Evolutionary conservation across 2,888 invertebrate species (phyloP), one percentile per base, ranked within the genome.

Genomic region (Tortrix viridana): DNA sequence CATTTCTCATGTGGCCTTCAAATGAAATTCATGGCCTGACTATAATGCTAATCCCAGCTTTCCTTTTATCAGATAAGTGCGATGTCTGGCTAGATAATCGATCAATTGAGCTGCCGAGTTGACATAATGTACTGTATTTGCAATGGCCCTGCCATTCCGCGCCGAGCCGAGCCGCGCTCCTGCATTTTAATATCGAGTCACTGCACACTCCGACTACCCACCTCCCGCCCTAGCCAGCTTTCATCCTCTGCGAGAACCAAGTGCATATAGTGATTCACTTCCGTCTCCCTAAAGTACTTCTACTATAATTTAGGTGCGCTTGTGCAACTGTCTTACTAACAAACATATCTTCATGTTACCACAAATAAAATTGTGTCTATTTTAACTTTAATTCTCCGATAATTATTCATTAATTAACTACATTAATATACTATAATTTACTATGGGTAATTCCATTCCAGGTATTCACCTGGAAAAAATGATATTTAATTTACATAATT

Each of bases 121-220:
- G 53, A 58, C 43, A 63, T 53, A 58, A 63, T 58, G 32, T 52
- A 58, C 47, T 48, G 50, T 62, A 62, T 62, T 61, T 62, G 50
- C 43, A 50, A 62, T 52, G 50, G 56, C 62, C 47, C 53, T 58
- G 63, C 57, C 57, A 43, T 70, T 71, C 68, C 58, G 47, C 66
- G 59, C 55, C 32, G 53, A 67, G 60, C 43, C 65, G 54, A 55
- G 49, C 38, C 66, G 71, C 71, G 70, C 74, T 73, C 70, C 69
- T 69, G 75, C 77, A 80, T 83, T 84, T 82, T 81, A 84, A 83
- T 82, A 82, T 80, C 78, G 77, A 76, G 79, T 76, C 79, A 79
- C 72, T 75, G 80, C 80, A 81, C 79, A 78, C 79, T 77, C 70
- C 72, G 73, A 69, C 76, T 71, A 73, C 75, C 74, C 77, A 72